Base-by-base conservation (phyloP, 2,113 vertebrate species). In the Anguilla rostrata region DNA sequence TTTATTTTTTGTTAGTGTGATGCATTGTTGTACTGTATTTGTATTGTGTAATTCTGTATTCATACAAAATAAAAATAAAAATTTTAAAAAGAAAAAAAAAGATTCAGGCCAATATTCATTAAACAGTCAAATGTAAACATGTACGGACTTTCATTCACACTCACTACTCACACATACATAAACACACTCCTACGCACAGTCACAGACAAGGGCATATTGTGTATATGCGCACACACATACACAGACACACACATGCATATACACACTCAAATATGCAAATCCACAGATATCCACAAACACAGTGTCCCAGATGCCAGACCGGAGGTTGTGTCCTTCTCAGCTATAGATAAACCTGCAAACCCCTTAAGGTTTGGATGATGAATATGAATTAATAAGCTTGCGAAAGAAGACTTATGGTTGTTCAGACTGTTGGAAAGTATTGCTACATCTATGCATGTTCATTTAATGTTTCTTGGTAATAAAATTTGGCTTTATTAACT, bases 391-490 rank as follows among this genome's bases (percentile, higher is more conserved):
- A 20, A 20, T 66, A 20, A 53, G 26, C 60, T 3, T 60, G 18
- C 14, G 60, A 66, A 66, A 26, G 60, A 26, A 26, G 60, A 26
- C 60, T 66, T 66, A 75, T 75, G 71, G 71, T 29, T 75, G n/a
- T 75, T 29, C 60, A 29, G 71, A 34, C 71, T 29, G 71, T 75
- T 75, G 26, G 71, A 34, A 29, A n/a, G 34, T 75, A 75, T 75
- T 26, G 18, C 9, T 71, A 71, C 26, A 71, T 26, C 63, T 71
- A 71, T 71, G 71, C 71, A 75, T 75, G 71, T 75, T 75, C 34
- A 75, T 75, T 75, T 34, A 75, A 34, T 75, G 71, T 75, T 75
- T 75, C n/a, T 34, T 75, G 71, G 9, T 75, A 75, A 75, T 75
- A 75, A 34, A 75, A 75, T 34, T 34, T 26, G 22, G n/a, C 12